Percentiles rank a stretch among this genome's conserved stretches.
Conservation (phyloP, 2,888 invertebrate genomes). For the Buathra laborator region DNA sequence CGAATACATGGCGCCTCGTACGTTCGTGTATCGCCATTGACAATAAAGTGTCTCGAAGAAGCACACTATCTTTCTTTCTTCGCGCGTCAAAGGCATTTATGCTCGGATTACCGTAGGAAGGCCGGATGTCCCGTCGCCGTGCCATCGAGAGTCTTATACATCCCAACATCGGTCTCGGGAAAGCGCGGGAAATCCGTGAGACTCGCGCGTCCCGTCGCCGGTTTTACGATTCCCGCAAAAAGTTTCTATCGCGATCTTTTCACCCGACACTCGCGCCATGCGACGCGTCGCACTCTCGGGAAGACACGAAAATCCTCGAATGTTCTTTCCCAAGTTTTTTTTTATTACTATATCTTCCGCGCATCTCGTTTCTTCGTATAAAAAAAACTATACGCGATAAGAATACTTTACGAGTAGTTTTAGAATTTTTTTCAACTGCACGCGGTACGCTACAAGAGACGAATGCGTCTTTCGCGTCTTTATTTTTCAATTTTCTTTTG, state of each 20-base stretch:
- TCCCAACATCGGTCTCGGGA: background rate
- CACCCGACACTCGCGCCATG: background rate
- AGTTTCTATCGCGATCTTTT: background rate
- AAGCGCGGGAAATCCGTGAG: background rate
- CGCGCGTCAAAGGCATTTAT: conserved; percentile 47
- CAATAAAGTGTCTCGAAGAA: conserved; percentile 51
- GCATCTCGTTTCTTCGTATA: background rate
- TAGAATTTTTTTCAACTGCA: too few relatives aligned
- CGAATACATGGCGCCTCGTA: background rate
- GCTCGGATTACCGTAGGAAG: conserved; percentile 40
- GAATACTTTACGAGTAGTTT: background rate
- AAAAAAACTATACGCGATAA: background rate
- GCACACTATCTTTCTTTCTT: background rate
- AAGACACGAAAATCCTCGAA: conserved; percentile 1
- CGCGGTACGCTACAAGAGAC: too few relatives aligned
- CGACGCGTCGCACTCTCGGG: background rate
- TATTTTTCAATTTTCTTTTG: too few relatives aligned
- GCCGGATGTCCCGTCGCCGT: conserved; percentile 40
- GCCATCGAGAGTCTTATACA: conserved; percentile 10
- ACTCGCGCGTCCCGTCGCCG: conserved; percentile 7
- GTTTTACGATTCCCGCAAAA: conserved; percentile 11
- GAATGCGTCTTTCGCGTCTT: too few relatives aligned
- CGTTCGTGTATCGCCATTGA: conserved; percentile 22
- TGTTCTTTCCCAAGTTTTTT: conserved; percentile 2
- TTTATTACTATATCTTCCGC: background rate